These are phyloP conservation scores for Danio albolineatus DNA, from an alignment of 2,797 vertebrate species.

Conservation along the genomic window DNA sequence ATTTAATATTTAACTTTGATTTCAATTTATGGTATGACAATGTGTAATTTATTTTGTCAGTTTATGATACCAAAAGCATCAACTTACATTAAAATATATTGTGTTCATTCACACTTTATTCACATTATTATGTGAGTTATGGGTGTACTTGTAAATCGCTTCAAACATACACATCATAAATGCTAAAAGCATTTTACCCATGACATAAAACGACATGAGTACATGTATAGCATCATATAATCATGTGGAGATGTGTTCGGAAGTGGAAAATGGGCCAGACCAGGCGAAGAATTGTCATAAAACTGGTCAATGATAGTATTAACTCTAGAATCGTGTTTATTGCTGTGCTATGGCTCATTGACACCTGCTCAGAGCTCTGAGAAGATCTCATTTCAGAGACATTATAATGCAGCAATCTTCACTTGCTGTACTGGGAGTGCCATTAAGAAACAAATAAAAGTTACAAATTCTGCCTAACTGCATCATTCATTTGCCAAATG, in stretches of 20 bases:
- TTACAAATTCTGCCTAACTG: background rate
- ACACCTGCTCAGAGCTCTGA: conserved; percentile 39
- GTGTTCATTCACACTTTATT: no score
- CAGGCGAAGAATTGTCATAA: conserved; percentile 31
- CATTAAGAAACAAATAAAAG: background rate
- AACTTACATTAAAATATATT: background rate
- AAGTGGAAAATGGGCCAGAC: conserved; percentile 12
- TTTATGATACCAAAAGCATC: background rate
- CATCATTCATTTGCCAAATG: background rate
- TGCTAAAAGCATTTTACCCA: conserved; percentile 7
- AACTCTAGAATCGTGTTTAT: conserved; percentile 46
- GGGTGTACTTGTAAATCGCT: background rate
- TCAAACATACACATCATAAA: conserved; percentile 8
- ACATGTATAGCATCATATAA: conserved; percentile 1
- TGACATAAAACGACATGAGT: background rate
- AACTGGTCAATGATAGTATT: conserved; percentile 42
- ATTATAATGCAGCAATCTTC: conserved; percentile 34
- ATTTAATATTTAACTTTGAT: no score
- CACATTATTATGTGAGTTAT: background rate
- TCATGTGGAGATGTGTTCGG: background rate
- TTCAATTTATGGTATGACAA: no score
- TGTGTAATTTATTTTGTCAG: background rate
- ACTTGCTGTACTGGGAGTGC: background rate
- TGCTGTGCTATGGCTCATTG: conserved; percentile 52
- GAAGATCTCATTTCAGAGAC: conserved; percentile 49